Evolutionary conservation across 1,140 invertebrate species (phyloP), one percentile per base, ranked within the genome.

Genomic region (Saccostrea cuccullata): DNA sequence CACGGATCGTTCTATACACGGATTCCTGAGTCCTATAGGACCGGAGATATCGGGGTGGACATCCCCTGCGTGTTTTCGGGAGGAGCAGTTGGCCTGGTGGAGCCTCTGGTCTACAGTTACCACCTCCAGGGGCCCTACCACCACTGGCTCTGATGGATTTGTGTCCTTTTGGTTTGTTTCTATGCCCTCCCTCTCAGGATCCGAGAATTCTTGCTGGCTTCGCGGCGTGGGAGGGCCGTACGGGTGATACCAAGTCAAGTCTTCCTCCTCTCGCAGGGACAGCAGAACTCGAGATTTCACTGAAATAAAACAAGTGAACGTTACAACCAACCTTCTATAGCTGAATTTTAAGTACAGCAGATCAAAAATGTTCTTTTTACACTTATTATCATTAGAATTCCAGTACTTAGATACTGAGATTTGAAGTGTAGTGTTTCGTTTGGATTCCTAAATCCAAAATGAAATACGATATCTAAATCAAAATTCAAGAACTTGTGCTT

Each of bases 271-370:
- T 67, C 89, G 87, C 17, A 94, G 64, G 5, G 93, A 93, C 89
- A 93, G 90, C 88, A 94, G 89, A 85, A 94, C 92, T 82, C 93
- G 87, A 23, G 93, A 94, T 90, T 93, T 94, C 90, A 93, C 93
- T 94, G 91, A 60, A 90, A 90, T 64, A 88, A 87, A 67, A 60
- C 86, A 89, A 89, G 23, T 36, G 17, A 9, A 83, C 11, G n/a
- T 17, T 23, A 47, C 40, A 9, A 40, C 13, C 23, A 82, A 82
- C 9, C 26, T 26, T 82, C 26, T 47, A 2, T 9, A 47, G 5
- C 5, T 47, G 26, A 82, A 36, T 30, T 77, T 77, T 0, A 55
- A 84, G 36, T 56, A 30, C 83, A 30, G 67, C 23, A 36, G 55
- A 17, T 55, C 73, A 55, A 5, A 15, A 64, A 40, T 0, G 17